Evolutionary conservation across 2,113 vertebrate genomes (phyloP).

Genomic region (Monarcha castaneiventris): DNA sequence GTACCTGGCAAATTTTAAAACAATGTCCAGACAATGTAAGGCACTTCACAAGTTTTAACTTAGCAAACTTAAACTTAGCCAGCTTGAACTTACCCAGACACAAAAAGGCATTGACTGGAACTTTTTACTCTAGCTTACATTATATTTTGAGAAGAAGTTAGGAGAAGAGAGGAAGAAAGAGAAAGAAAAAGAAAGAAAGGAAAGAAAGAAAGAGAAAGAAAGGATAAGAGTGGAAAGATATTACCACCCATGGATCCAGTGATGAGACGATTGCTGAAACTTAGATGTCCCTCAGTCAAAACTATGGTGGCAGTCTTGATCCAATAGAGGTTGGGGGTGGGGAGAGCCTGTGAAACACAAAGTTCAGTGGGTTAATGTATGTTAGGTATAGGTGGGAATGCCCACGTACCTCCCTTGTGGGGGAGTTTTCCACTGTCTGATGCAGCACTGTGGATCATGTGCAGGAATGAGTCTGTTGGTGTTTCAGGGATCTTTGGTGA

Average conservation of each 20-base stretch:
- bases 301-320: neutral
- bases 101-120: neutral
- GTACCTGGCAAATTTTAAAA: neutral
- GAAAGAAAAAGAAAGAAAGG: neutral
- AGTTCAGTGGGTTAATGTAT: neutral
- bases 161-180: neutral
- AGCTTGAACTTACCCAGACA: neutral
- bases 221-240: neutral
- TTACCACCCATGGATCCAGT: neutral
- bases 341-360: neutral
- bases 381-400: neutral
- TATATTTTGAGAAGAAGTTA: neutral
- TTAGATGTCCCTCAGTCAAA: neutral
- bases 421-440: neutral
- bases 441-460: neutral
- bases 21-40: neutral
- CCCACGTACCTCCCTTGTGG: accelerated
- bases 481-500: neutral
- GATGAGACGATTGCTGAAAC: neutral
- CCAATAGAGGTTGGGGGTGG: neutral
- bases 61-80: neutral
- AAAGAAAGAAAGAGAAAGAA: neutral
- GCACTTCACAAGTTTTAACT: neutral
- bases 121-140: neutral
- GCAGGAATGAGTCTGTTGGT: neutral